Evolutionary conservation across 2,888 invertebrate species (phyloP).

Genomic region (Automeris io): DNA sequence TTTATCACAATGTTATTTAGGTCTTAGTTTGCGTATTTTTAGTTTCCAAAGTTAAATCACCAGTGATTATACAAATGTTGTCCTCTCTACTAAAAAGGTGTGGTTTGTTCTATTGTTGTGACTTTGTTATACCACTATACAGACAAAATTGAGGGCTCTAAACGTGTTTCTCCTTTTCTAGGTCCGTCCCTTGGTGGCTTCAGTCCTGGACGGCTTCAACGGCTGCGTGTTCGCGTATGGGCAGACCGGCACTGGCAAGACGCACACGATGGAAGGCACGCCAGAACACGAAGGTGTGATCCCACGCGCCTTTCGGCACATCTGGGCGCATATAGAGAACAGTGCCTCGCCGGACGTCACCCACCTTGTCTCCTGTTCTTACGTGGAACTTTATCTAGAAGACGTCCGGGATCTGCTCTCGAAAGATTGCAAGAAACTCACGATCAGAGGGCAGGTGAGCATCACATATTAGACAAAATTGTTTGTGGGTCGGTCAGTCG

Average conservation of each 20-base stretch:
- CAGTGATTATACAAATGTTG: no score
- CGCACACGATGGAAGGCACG: constrained; percentile 86
- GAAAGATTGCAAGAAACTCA: constrained; percentile 87
- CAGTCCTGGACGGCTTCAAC: constrained; percentile 98
- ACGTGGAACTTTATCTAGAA: constrained; percentile 98
- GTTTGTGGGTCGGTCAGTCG: no score
- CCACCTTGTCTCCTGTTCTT: constrained; percentile 96
- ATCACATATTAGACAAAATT: no score
- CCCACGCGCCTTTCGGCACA: constrained; percentile 97
- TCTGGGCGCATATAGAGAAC: constrained; percentile 94
- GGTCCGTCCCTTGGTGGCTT: constrained; percentile 93
- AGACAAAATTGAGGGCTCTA: neutral
- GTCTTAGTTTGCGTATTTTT: no score
- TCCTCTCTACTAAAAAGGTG: no score
- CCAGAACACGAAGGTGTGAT: constrained; percentile 88
- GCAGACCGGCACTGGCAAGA: constrained; percentile 97
- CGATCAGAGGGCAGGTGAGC: constrained; percentile 69
- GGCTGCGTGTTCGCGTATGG: constrained; percentile 99
- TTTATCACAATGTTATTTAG: no score
- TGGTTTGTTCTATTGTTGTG: no score
- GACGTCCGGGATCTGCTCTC: constrained; percentile 84
- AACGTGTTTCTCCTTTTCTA: constrained; percentile 16
- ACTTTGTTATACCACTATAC: neutral
- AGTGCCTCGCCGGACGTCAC: constrained; percentile 93
- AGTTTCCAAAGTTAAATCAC: no score